Base-by-base conservation (phyloP, 2,797 vertebrate species). In the Rhincodon typus region DNA sequence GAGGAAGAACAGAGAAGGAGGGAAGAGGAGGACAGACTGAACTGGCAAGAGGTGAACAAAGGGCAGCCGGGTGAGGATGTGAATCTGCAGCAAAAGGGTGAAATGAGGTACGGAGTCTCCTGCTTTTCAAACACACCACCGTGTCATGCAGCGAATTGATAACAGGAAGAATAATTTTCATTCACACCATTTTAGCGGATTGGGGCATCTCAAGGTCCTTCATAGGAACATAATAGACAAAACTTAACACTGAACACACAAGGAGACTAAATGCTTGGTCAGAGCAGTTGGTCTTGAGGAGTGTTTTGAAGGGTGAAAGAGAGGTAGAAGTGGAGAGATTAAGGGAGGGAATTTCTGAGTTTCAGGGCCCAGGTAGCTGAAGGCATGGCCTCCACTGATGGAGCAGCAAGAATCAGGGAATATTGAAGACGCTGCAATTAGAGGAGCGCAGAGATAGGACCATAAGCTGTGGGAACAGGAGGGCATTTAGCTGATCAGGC, bases 21-120 rank as follows among this genome's bases (percentile, higher is more conserved):
- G 96, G 97, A 96, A 1, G 97, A 97, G 96, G 97, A 97, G 96
- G 96, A 96, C 1, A 96, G 86, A 46, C 21, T 82, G 34, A 97
- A 94, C 0, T 96, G 97, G 72, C 97, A 98, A 96, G 97, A 97
- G 97, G 96, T 74, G 96, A 96, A 97, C 95, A 97, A 96, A 96
- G 97, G 96, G 96, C 97, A 97, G 96, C 97, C 97, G 96, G 96
- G 97, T 96, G 97, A 97, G 84, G 97, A 97, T 94, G 97, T 97
- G 96, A 79, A 42, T 30, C 57, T 96, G 95, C 95, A 27, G 72
- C 38, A 95, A 91, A 96, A 96, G 57, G 95, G 50, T 23, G 96
- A 94, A 72, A 96, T 97, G 96, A 97, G 96, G 97, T 38, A 72
- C 1, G 17, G 13, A 21, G 34, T 38, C 72, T 84, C 27, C 94